Evolutionary conservation across 2,797 vertebrate genomes (phyloP).

Genomic region (Melopsittacus undulatus): DNA sequence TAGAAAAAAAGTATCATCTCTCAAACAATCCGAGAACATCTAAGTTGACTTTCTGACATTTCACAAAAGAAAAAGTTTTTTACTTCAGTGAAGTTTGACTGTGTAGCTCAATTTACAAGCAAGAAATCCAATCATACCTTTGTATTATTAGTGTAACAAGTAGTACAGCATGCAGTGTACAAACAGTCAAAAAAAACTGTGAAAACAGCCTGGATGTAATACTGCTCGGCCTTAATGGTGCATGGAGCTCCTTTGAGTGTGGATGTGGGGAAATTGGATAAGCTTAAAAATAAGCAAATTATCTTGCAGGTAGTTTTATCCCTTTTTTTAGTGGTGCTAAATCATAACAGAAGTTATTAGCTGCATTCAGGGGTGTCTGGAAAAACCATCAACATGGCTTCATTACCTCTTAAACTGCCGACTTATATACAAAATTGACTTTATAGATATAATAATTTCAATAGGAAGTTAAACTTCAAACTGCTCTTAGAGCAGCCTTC

Average conservation of each 20-base stretch:
- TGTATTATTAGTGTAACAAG: background rate
- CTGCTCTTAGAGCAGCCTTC: background rate
- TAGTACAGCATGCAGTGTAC: background rate
- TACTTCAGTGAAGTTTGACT: background rate
- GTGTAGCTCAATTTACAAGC: background rate
- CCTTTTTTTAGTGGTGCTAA: background rate
- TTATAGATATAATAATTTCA: background rate
- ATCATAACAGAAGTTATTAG: background rate
- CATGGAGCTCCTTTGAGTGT: background rate
- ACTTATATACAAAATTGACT: background rate
- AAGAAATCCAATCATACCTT: background rate
- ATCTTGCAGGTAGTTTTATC: background rate
- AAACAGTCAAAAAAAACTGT: background rate
- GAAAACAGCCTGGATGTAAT: background rate
- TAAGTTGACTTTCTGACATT: background rate
- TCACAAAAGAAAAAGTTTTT: background rate
- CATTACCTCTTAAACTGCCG: conserved; percentile 3
- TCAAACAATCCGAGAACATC: background rate
- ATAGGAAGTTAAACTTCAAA: background rate
- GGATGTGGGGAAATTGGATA: background rate
- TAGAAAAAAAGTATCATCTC: background rate
- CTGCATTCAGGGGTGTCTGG: background rate
- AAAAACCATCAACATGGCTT: background rate
- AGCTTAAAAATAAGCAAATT: background rate
- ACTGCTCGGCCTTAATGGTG: background rate